A percentile compares a stretch with the other conserved stretches of the same genome.
phyloP scores from a whole-genome alignment of 1,140 invertebrate genomes.

The Geopemphigus sp. region DNA sequence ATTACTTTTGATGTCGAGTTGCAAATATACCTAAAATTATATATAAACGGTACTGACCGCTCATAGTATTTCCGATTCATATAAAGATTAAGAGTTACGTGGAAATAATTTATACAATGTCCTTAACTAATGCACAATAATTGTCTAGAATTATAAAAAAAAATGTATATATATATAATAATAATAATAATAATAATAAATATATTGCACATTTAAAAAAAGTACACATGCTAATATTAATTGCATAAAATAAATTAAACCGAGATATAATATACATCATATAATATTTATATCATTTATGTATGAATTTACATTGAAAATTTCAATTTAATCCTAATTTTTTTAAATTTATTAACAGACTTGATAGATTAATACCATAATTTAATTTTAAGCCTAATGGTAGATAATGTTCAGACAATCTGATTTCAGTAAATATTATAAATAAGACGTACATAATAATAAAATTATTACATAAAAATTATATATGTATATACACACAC shows the following conservation, averaged over 20 bases:
- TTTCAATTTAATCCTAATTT: slow-evolving; percentile 17
- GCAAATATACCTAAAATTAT: neutral
- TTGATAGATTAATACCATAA: slow-evolving; percentile 35
- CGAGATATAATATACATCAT: neutral
- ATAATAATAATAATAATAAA: slow-evolving; percentile 37
- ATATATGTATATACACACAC: neutral
- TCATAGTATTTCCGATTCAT: neutral
- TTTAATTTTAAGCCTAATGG: slow-evolving; percentile 44
- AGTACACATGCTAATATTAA: slow-evolving; percentile 42
- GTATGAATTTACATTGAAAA: neutral
- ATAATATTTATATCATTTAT: too few species aligned
- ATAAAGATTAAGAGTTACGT: slow-evolving; percentile 28
- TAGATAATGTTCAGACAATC: slow-evolving; percentile 24
- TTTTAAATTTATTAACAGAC: slow-evolving; percentile 43
- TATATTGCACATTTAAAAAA: slow-evolving; percentile 50
- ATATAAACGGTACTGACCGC: neutral
- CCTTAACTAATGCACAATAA: slow-evolving; percentile 41
- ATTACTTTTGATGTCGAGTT: slow-evolving; percentile 35
- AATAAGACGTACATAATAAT: neutral
- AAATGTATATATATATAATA: neutral
- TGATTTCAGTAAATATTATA: slow-evolving; percentile 1
- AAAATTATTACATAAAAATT: neutral
- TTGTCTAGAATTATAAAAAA: slow-evolving; percentile 31
- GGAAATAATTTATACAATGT: slow-evolving; percentile 27
- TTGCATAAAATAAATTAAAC: slow-evolving; percentile 36